A percentile compares a stretch with the other conserved stretches of the same genome.
Evolutionary conservation across 2,888 invertebrate genomes (phyloP).

Genomic region (Orchestes rusci): DNA sequence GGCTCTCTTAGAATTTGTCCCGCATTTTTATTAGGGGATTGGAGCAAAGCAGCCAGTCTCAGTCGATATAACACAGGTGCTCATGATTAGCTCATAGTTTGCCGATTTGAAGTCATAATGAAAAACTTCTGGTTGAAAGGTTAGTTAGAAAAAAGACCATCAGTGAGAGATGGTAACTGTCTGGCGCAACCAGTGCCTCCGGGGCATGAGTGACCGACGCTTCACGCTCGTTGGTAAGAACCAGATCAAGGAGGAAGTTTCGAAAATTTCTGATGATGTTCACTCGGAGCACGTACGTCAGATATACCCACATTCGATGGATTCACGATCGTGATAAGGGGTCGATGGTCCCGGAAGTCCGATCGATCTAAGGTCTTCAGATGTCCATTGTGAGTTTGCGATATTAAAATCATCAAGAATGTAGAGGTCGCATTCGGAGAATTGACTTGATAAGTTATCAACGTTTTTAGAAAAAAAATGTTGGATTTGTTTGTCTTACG

Average conservation of each 20-base stretch:
- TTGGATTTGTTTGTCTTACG: too few species aligned
- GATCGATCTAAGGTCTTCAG: not conserved
- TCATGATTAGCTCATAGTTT: not conserved
- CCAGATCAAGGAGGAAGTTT: too few species aligned
- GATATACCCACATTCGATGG: not conserved
- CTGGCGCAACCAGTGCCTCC: not conserved
- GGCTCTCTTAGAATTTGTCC: not conserved
- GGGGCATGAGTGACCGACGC: not conserved
- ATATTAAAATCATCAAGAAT: too few species aligned
- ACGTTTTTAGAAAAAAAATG: too few species aligned
- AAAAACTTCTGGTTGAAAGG: not conserved
- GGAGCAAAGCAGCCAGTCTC: constrained; percentile 1
- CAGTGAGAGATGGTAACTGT: not conserved
- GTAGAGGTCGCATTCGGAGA: too few species aligned
- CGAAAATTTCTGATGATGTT: too few species aligned
- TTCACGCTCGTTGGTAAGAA: too few species aligned
- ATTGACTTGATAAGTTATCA: too few species aligned
- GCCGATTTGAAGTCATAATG: too few species aligned
- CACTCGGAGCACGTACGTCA: too few species aligned
- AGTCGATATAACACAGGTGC: not conserved
- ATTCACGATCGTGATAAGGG: not conserved
- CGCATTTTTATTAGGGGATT: not conserved
- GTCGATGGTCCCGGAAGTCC: not conserved
- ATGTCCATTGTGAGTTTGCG: not conserved
- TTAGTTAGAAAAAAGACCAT: not conserved